Evolutionary conservation across 2,888 invertebrate species (phyloP).

Genomic region (Troides oblongomaculatus): DNA sequence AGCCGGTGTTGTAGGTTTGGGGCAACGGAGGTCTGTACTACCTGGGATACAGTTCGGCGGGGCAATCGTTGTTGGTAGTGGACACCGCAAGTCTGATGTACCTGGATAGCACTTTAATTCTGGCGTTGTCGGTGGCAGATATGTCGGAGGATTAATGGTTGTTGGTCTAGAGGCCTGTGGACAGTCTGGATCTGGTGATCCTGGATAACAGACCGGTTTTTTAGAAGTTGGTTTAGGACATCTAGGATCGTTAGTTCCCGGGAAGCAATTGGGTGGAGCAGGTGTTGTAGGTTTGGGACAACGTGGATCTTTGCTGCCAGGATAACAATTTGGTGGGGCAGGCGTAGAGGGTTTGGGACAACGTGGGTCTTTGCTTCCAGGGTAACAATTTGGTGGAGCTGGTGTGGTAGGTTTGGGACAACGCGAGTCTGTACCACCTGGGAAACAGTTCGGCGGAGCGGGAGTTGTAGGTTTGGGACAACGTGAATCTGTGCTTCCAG

Average conservation of each 20-base stretch:
- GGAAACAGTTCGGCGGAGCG: constrained; percentile 38
- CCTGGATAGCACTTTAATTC: constrained; percentile 35
- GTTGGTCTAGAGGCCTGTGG: constrained; percentile 31
- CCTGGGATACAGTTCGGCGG: constrained; percentile 41
- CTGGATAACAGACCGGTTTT: constrained; percentile 1
- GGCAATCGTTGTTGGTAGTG: constrained; percentile 41
- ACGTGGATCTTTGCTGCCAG: constrained; percentile 32
- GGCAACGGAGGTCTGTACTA: constrained; percentile 38
- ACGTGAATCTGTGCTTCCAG: constrained; percentile 5
- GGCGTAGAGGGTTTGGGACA: constrained; percentile 45
- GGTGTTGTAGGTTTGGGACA: constrained; percentile 35
- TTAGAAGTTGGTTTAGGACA: neutral
- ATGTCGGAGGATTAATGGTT: constrained; percentile 42
- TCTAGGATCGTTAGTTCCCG: neutral
- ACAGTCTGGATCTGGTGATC: neutral
- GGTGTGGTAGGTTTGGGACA: constrained; percentile 41
- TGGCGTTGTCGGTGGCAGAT: constrained; percentile 41
- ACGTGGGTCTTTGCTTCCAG: constrained; percentile 40
- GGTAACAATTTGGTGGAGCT: constrained; percentile 19
- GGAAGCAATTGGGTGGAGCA: neutral
- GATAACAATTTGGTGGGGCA: constrained; percentile 38
- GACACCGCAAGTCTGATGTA: constrained; percentile 37
- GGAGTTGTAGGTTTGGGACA: constrained; percentile 37
- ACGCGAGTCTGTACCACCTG: constrained; percentile 40
- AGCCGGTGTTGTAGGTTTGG: constrained; percentile 37